Conservation (phyloP, 2,888 invertebrate genomes). For the Leuctra nigra region DNA sequence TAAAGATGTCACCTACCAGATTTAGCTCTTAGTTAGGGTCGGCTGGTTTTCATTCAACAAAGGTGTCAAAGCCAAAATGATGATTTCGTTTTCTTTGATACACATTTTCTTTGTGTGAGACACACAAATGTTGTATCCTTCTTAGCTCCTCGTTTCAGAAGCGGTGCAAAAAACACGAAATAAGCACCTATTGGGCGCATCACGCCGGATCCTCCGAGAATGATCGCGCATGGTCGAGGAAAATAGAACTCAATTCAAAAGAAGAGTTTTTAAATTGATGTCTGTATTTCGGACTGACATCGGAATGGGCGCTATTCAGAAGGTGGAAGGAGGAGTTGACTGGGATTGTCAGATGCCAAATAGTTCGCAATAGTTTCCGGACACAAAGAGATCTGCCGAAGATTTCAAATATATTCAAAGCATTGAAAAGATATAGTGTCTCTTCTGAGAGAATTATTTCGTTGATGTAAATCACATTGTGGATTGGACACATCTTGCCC, state of each 20-base stretch:
- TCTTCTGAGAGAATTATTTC: too few relatives aligned
- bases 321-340: too few relatives aligned
- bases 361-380: too few relatives aligned
- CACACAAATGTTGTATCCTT: constrained; percentile 1
- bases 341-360: too few relatives aligned
- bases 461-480: too few relatives aligned
- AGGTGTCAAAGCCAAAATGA: constrained; percentile 26
- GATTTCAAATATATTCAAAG: too few relatives aligned
- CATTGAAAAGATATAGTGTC: too few relatives aligned
- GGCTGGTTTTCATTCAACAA: constrained; percentile 21
- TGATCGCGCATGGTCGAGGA: not conserved
- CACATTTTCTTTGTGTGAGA: constrained; percentile 3
- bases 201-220: not conserved
- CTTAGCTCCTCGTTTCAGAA: not conserved
- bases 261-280: not conserved
- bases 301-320: too few relatives aligned
- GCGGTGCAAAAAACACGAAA: constrained; percentile 2
- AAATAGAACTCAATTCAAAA: not conserved
- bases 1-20: constrained; percentile 19
- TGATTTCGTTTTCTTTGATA: constrained; percentile 20
- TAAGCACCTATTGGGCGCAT: not conserved
- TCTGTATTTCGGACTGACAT: constrained; percentile 3
- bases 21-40: constrained; percentile 16
- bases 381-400: too few relatives aligned
- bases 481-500: too few relatives aligned